Percentiles rank a stretch among this genome's conserved stretches.
These are phyloP conservation scores for Mycteria americana DNA, from an alignment of 2,797 vertebrate genomes.

Conservation along the genomic window DNA sequence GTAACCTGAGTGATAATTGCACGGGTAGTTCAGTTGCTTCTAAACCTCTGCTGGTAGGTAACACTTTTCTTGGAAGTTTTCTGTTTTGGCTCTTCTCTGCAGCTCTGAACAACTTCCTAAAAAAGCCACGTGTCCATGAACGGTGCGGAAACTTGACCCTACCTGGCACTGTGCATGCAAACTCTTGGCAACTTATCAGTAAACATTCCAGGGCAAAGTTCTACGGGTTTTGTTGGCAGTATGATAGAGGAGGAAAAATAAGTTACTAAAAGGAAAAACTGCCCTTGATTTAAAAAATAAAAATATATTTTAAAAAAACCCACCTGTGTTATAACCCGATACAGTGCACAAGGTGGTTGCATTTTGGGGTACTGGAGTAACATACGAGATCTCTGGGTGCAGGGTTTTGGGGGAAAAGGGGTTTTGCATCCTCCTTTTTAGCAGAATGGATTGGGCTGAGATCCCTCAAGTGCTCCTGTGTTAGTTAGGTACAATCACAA, in stretches of 20 bases:
- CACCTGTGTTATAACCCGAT: background rate
- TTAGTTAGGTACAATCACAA: background rate
- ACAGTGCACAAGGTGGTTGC: background rate
- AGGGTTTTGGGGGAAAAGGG: background rate
- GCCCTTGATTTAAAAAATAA: background rate
- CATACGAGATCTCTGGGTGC: background rate
- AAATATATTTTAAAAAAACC: fast-evolving
- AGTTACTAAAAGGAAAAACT: background rate
- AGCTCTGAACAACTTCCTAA: background rate
- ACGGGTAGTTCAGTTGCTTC: background rate
- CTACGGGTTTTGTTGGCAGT: background rate
- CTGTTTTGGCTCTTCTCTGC: background rate
- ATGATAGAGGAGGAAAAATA: background rate
- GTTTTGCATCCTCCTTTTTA: background rate
- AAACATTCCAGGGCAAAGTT: slow-evolving; percentile 46
- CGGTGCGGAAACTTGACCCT: background rate
- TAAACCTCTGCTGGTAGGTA: background rate
- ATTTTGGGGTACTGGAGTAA: background rate
- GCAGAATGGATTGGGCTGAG: background rate
- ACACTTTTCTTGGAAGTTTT: background rate
- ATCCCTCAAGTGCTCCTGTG: background rate
- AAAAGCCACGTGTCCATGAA: background rate
- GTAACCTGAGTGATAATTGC: fast-evolving
- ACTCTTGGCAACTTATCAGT: background rate
- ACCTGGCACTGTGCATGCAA: background rate